Conservation (phyloP, 1,140 invertebrate species). For the Achroia grisella region DNA sequence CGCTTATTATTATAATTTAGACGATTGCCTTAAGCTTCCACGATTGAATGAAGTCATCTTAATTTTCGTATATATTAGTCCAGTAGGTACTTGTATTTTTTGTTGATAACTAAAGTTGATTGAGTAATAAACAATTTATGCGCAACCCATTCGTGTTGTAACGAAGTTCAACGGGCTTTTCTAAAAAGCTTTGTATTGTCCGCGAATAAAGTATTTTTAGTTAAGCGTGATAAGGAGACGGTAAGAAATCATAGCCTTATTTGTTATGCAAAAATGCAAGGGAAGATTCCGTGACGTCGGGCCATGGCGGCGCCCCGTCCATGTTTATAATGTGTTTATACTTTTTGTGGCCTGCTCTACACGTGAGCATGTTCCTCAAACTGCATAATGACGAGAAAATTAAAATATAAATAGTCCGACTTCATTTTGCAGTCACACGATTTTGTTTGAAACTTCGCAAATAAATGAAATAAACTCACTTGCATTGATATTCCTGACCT, state of each 20-base stretch:
- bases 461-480: too few relatives aligned
- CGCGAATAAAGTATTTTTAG: slow-evolving; percentile 13
- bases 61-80: slow-evolving; percentile 20
- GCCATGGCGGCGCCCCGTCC: slow-evolving; percentile 41
- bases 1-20: slow-evolving; percentile 73
- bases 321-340: slow-evolving; percentile 50
- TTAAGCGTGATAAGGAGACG: slow-evolving; percentile 23
- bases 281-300: slow-evolving; percentile 54
- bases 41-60: slow-evolving; percentile 67
- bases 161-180: neutral
- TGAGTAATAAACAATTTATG: neutral
- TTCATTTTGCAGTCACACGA: neutral
- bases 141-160: neutral
- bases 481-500: too few relatives aligned
- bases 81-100: too few relatives aligned
- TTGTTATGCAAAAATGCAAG: slow-evolving; percentile 66
- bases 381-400: slow-evolving; percentile 30
- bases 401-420: slow-evolving; percentile 5
- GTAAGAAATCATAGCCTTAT: slow-evolving; percentile 50
- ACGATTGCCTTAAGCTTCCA: slow-evolving; percentile 65
- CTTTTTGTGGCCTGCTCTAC: slow-evolving; percentile 32
- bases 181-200: slow-evolving; percentile 1
- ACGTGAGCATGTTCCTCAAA: slow-evolving; percentile 31
- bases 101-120: too few relatives aligned
- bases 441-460: neutral